These are phyloP conservation scores for Hipparchia semele DNA, from an alignment of 2,888 invertebrate genomes.

Conservation along the genomic window DNA sequence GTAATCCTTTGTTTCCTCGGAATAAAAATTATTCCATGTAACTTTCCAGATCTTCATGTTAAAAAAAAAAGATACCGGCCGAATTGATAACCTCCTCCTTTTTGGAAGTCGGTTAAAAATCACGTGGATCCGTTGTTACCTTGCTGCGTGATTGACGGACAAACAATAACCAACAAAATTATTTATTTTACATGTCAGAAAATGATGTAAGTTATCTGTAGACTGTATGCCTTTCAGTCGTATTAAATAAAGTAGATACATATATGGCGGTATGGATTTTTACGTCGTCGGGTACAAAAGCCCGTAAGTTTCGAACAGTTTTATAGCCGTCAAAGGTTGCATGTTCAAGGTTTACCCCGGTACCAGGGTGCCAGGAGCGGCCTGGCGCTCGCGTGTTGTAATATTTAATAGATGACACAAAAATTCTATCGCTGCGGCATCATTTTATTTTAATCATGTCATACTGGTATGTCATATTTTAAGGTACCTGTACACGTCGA, in stretches of 20 bases:
- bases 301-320: slow-evolving; percentile 31
- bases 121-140: no score
- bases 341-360: slow-evolving; percentile 62
- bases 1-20: neutral
- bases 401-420: slow-evolving; percentile 41
- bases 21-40: neutral
- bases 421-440: slow-evolving; percentile 33
- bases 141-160: no score
- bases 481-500: no score
- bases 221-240: no score
- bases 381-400: slow-evolving; percentile 65
- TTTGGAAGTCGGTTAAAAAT: no score
- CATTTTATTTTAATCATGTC: slow-evolving; percentile 25
- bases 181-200: no score
- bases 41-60: neutral
- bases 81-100: no score
- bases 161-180: no score
- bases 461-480: neutral
- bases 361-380: slow-evolving; percentile 69
- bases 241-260: no score
- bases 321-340: slow-evolving; percentile 59
- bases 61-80: no score
- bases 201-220: no score
- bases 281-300: neutral
- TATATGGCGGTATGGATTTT: neutral